Evolutionary conservation across 2,888 invertebrate species (phyloP).

Genomic region (Agelastica alni): DNA sequence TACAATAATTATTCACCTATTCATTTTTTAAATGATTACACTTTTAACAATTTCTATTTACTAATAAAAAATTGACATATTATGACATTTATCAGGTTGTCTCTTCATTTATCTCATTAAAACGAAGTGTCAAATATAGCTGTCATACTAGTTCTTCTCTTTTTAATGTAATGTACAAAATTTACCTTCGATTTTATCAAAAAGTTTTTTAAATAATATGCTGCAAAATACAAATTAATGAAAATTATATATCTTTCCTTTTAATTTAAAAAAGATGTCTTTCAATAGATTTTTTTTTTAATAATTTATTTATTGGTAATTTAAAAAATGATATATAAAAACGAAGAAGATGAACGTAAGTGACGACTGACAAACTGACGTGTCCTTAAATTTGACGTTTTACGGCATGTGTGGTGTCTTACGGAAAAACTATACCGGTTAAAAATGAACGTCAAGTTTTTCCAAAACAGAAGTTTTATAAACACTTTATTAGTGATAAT

Average conservation of each 20-base stretch:
- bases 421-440: constrained; percentile 1
- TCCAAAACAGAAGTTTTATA: constrained; percentile 20
- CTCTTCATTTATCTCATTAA: too few relatives aligned
- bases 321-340: not conserved
- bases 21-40: not conserved
- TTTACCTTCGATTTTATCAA: not conserved
- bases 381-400: constrained; percentile 15
- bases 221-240: not conserved
- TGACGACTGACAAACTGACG: constrained; percentile 4
- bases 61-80: not conserved
- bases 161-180: not conserved
- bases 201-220: not conserved
- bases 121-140: too few relatives aligned
- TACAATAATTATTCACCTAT: not conserved
- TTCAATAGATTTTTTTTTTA: not conserved
- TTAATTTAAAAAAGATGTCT: not conserved
- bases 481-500: constrained; percentile 34
- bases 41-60: not conserved
- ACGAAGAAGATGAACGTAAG: not conserved
- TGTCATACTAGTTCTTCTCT: too few relatives aligned
- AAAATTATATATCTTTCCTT: not conserved
- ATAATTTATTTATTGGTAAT: not conserved
- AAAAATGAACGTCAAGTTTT: constrained; percentile 21
- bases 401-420: constrained; percentile 19
- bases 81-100: not conserved